Evolutionary conservation across 1,140 invertebrate genomes (phyloP).

Genomic region (Watersipora subatra): DNA sequence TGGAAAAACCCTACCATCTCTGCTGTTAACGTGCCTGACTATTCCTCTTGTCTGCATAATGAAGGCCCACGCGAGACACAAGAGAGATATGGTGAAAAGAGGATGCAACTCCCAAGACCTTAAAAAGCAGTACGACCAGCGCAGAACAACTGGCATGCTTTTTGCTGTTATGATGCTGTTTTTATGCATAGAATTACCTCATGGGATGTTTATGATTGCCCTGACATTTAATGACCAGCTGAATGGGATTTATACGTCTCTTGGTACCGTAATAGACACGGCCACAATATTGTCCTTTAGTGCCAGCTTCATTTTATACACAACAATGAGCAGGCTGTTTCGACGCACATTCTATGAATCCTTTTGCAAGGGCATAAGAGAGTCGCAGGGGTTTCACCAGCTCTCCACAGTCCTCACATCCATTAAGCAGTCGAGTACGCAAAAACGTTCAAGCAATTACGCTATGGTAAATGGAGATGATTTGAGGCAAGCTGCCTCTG

Average conservation of each 20-base stretch:
- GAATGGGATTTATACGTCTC: conserved; percentile 37
- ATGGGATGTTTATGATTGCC: conserved; percentile 40
- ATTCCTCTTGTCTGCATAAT: conserved; percentile 33
- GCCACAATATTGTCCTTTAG: conserved; percentile 77
- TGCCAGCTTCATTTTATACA: conserved; percentile 86
- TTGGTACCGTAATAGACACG: conserved; percentile 83
- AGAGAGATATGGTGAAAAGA: conserved; percentile 19
- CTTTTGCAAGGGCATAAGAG: conserved; percentile 43
- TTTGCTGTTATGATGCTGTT: conserved; percentile 71
- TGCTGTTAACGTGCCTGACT: conserved; percentile 39
- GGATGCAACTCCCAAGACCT: conserved; percentile 24
- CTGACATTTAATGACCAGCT: conserved; percentile 8
- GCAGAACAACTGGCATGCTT: conserved; percentile 77
- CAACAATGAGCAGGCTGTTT: conserved; percentile 85
- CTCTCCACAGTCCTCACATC: no score
- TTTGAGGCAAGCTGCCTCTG: no score
- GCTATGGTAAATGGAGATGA: no score
- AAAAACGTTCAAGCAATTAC: no score
- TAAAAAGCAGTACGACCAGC: conserved; percentile 47
- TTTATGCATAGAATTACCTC: conserved; percentile 68
- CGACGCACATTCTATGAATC: conserved; percentile 66
- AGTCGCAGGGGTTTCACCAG: no score
- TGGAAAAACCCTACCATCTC: conserved; percentile 38
- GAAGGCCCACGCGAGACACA: conserved; percentile 24
- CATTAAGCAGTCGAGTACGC: no score